Evolutionary conservation across 2,113 vertebrate species (phyloP).

Genomic region (Tursiops truncatus): DNA sequence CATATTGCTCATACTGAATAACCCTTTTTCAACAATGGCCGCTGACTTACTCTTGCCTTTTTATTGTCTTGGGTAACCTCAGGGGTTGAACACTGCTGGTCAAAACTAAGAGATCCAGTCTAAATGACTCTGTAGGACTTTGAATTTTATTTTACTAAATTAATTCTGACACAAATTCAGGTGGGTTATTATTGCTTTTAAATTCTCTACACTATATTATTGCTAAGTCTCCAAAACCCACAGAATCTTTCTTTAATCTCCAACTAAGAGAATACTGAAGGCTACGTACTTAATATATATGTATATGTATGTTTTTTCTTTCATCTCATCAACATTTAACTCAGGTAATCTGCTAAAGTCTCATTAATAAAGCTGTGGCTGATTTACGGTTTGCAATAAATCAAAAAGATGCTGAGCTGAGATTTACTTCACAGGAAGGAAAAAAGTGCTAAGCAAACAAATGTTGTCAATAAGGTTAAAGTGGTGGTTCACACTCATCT

Average conservation of each 20-base stretch:
- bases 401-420: slow-evolving; percentile 47
- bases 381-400: background rate
- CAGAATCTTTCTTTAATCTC: background rate
- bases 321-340: slow-evolving; percentile 29
- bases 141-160: background rate
- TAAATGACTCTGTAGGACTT: background rate
- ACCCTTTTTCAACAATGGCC: background rate
- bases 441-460: slow-evolving; percentile 36
- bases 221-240: background rate
- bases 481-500: background rate
- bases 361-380: slow-evolving; percentile 49
- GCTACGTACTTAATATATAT: background rate
- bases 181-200: background rate
- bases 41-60: background rate
- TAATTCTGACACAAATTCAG: background rate
- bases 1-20: rapidly evolving
- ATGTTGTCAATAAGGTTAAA: background rate
- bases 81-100: background rate
- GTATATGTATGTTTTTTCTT: background rate
- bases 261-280: background rate
- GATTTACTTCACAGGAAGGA: background rate
- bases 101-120: background rate
- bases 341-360: background rate
- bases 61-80: background rate
- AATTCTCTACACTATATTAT: background rate